Evolutionary conservation across 2,113 vertebrate genomes (phyloP).

Genomic region (Prunella fulvescens): DNA sequence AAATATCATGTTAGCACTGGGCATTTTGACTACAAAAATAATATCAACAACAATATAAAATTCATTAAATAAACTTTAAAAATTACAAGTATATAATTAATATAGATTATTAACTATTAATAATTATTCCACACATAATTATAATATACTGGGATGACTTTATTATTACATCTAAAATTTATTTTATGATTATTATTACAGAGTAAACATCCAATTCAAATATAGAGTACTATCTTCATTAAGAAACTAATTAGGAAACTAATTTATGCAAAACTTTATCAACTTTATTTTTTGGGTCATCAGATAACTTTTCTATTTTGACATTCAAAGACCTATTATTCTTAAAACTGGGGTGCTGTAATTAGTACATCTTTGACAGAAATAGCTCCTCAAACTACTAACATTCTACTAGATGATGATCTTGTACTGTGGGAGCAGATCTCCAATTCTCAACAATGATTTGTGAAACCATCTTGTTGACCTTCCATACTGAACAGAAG

Average conservation of each 20-base stretch:
- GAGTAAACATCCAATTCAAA: not conserved
- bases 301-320: conserved; percentile 17
- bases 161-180: not conserved
- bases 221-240: not conserved
- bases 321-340: conserved; percentile 23
- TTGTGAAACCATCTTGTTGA: not conserved
- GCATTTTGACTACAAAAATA: not conserved
- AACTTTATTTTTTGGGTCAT: conserved; percentile 38
- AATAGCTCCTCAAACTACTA: not conserved
- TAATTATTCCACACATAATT: no score
- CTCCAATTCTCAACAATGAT: not conserved
- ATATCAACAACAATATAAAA: not conserved
- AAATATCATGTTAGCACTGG: not conserved
- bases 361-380: conserved; percentile 5
- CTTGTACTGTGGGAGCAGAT: not conserved
- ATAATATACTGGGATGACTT: no score
- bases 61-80: not conserved
- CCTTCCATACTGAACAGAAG: not conserved
- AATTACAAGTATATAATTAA: not conserved
- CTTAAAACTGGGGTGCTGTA: not conserved
- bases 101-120: not conserved
- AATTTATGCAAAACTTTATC: conserved; percentile 15
- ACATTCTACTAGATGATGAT: not conserved
- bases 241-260: conserved; percentile 31
- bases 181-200: not conserved